Percentiles rank a stretch among this genome's conserved stretches.
Conservation (phyloP, 1,140 invertebrate genomes). For the Delia radicum region DNA sequence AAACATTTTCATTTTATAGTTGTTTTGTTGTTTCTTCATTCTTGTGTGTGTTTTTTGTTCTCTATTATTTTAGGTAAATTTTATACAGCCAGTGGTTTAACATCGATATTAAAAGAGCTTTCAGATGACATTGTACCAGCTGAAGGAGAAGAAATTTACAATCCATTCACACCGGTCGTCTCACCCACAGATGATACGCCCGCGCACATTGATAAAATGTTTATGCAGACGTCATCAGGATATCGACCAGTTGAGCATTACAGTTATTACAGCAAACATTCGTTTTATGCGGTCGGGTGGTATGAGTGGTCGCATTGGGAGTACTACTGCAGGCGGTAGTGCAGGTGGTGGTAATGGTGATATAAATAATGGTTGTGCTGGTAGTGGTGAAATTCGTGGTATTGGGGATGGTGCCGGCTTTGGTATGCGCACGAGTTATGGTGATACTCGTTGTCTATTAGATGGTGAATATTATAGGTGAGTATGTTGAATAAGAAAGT, state of each 20-base stretch:
- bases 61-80: constrained; percentile 42
- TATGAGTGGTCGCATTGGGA: constrained; percentile 6
- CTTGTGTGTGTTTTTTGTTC: neutral
- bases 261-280: constrained; percentile 49
- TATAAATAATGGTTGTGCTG: constrained; percentile 30
- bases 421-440: constrained; percentile 38
- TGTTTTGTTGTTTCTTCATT: neutral
- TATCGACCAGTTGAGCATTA: constrained; percentile 54
- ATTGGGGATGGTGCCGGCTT: constrained; percentile 26
- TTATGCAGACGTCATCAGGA: constrained; percentile 55
- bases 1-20: neutral
- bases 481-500: constrained; percentile 29
- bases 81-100: constrained; percentile 51
- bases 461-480: constrained; percentile 49
- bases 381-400: constrained; percentile 31
- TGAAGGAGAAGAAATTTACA: constrained; percentile 55
- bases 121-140: constrained; percentile 53
- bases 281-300: constrained; percentile 44
- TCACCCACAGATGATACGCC: constrained; percentile 54
- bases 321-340: constrained; percentile 30
- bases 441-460: constrained; percentile 46
- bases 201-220: constrained; percentile 55
- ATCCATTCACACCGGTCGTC: constrained; percentile 56
- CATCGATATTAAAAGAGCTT: constrained; percentile 53
- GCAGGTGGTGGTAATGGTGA: neutral